Conservation (phyloP, 2,888 invertebrate genomes). For the Conomelus anceps region DNA sequence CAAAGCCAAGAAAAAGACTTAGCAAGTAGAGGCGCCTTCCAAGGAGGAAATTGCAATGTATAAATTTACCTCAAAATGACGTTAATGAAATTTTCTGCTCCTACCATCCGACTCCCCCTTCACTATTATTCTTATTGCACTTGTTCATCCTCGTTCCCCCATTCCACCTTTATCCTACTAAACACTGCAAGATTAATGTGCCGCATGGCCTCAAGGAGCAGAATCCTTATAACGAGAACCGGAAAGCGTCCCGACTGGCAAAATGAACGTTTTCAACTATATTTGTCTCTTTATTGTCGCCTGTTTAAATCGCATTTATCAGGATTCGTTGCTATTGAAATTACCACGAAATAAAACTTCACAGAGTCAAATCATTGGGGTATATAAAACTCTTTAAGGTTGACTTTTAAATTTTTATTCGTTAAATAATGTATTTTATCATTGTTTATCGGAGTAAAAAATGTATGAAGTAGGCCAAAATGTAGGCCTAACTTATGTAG, state of each 20-base stretch:
- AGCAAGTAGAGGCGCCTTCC: not conserved
- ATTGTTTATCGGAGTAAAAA: no score
- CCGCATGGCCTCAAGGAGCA: not conserved
- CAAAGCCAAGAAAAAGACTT: slow-evolving; percentile 1
- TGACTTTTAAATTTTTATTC: no score
- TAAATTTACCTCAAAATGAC: slow-evolving; percentile 52
- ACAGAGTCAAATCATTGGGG: not conserved
- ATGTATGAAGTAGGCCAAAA: no score
- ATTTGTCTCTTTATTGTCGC: not conserved
- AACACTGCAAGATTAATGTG: slow-evolving; percentile 4
- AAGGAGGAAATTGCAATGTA: slow-evolving; percentile 47
- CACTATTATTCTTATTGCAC: not conserved
- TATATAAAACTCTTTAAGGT: no score
- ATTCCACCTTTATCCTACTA: not conserved
- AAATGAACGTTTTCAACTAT: not conserved
- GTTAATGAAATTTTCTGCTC: slow-evolving; percentile 48
- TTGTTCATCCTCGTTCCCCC: not conserved
- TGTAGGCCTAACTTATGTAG: no score
- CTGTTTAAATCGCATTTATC: not conserved
- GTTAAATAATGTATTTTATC: no score
- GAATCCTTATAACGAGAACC: not conserved
- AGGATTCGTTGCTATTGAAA: not conserved
- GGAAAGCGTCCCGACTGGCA: not conserved
- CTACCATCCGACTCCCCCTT: not conserved
- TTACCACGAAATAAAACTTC: not conserved